These are phyloP conservation scores for Theocolax elegans DNA, from an alignment of 1,140 invertebrate species.

Conservation along the genomic window DNA sequence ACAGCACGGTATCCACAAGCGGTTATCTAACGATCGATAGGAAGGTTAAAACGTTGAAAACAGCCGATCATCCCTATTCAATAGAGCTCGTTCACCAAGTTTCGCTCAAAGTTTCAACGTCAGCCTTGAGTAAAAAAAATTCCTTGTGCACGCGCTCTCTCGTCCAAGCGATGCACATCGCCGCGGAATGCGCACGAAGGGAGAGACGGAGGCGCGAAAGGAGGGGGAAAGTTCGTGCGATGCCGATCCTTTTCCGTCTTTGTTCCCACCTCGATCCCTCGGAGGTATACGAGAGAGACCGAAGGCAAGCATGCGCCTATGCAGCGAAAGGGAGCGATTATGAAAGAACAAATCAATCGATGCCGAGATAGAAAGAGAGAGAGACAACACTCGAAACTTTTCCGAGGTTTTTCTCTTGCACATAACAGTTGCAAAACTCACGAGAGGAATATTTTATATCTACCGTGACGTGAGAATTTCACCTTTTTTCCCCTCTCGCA, in stretches of 20 bases:
- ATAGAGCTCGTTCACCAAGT: no score
- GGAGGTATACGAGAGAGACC: no score
- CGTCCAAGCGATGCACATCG: conserved; percentile 27
- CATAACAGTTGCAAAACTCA: conserved; percentile 1
- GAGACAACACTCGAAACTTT: conserved; percentile 13
- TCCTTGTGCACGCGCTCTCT: conserved; percentile 11
- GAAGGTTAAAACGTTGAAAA: no score
- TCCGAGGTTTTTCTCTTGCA: conserved; percentile 1
- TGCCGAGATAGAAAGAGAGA: no score
- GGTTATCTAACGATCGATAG: no score
- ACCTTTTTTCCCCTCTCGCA: background rate
- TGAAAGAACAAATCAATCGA: conserved; percentile 42
- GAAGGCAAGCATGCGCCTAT: no score
- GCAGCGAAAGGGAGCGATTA: conserved; percentile 37
- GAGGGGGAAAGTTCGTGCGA: conserved; percentile 24
- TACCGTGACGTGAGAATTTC: background rate
- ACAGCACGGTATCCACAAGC: no score
- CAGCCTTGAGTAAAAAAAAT: conserved; percentile 26
- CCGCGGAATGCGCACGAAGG: conserved; percentile 37
- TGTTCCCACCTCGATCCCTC: conserved; percentile 6
- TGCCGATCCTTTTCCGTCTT: conserved; percentile 34
- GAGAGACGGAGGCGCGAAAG: conserved; percentile 11
- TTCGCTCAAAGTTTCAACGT: conserved; percentile 32
- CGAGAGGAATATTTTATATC: background rate
- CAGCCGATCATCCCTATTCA: no score